Conservation (phyloP, 2,797 vertebrate genomes). For the Melanotaenia pygmaea region DNA sequence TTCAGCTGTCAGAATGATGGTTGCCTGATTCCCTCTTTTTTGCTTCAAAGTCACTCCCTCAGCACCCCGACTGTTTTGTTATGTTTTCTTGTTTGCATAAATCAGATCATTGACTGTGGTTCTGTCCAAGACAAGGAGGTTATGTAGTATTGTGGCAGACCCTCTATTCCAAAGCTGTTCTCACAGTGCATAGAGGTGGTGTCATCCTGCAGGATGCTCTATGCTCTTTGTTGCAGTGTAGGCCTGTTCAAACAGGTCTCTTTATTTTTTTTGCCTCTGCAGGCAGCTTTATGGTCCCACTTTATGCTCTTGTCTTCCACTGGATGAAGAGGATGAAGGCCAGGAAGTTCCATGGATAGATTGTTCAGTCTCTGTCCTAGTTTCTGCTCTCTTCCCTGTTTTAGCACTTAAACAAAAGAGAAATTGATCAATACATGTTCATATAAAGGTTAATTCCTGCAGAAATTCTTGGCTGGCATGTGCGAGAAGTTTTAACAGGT, state of each 20-base stretch:
- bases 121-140: constrained; percentile 29
- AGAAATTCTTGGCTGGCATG: background rate
- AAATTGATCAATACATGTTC: background rate
- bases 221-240: constrained; percentile 80
- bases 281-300: constrained; percentile 70
- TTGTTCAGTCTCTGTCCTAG: constrained; percentile 3
- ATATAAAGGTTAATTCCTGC: background rate
- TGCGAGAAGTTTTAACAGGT: background rate
- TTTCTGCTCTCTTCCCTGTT: constrained; percentile 11
- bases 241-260: constrained; percentile 82
- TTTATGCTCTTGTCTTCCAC: constrained; percentile 76
- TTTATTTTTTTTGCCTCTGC: constrained; percentile 54
- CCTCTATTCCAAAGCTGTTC: constrained; percentile 49
- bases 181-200: constrained; percentile 68
- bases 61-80: background rate
- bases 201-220: constrained; percentile 78
- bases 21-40: constrained; percentile 17
- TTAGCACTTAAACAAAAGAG: background rate
- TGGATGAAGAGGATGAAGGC: constrained; percentile 47
- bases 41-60: background rate
- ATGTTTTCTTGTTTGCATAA: constrained; percentile 17
- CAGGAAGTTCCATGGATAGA: constrained; percentile 29
- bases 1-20: constrained; percentile 21
- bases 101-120: constrained; percentile 30
- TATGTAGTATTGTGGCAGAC: constrained; percentile 21